Percentiles rank a stretch among this genome's conserved stretches.
Conservation (phyloP, 1,140 invertebrate genomes). For the Cydia splendana region DNA sequence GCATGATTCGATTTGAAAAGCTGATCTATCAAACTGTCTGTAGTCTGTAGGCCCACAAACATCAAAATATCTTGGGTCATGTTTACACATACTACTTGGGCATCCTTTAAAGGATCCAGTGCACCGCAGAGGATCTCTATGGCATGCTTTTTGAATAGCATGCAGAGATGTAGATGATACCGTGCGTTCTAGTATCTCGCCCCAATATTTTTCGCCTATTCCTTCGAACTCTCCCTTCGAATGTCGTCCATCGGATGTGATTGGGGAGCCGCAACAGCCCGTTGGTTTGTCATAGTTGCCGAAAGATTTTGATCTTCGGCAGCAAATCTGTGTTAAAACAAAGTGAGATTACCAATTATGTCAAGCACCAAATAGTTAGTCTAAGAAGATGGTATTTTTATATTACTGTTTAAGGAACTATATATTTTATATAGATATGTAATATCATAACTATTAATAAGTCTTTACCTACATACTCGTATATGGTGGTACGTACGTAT, state of each 20-base stretch:
- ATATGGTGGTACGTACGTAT: no score
- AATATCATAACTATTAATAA: neutral
- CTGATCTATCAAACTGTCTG: conserved; percentile 71
- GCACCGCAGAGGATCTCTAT: conserved; percentile 69
- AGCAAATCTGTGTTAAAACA: conserved; percentile 68
- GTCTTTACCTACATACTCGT: no score
- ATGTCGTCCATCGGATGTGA: conserved; percentile 73
- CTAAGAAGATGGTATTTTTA: neutral
- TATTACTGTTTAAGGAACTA: neutral
- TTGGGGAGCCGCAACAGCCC: conserved; percentile 74
- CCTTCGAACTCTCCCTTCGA: conserved; percentile 83
- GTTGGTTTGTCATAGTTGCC: conserved; percentile 71
- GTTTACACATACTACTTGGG: conserved; percentile 60
- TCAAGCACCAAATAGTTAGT: no score
- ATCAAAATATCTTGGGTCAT: conserved; percentile 73
- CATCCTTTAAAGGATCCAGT: conserved; percentile 77
- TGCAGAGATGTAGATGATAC: conserved; percentile 85
- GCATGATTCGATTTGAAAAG: conserved; percentile 76
- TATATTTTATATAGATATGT: neutral
- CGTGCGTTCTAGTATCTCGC: conserved; percentile 86
- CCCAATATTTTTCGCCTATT: conserved; percentile 88
- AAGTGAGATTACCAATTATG: neutral
- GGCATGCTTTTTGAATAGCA: conserved; percentile 82
- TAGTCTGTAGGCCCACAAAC: conserved; percentile 70
- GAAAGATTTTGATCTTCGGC: conserved; percentile 68